These are phyloP conservation scores for Artemia sinica DNA, from an alignment of 2,888 invertebrate species.

Conservation along the genomic window DNA sequence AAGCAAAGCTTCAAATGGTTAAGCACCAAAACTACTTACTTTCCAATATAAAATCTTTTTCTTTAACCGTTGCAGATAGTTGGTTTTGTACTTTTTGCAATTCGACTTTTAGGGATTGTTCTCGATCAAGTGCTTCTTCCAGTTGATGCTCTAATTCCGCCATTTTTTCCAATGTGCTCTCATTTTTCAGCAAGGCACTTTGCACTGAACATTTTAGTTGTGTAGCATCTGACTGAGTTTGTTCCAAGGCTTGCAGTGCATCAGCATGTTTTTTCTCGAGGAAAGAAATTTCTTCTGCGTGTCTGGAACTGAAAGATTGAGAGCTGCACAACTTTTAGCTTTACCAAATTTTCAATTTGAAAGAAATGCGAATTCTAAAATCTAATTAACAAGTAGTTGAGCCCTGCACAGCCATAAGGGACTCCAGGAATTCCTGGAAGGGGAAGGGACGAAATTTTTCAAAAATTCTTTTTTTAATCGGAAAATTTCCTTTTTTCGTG, in stretches of 20 bases:
- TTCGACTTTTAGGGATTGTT: background rate
- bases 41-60: background rate
- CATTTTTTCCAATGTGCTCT: background rate
- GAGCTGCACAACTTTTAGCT: no score
- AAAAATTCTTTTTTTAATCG: no score
- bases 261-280: background rate
- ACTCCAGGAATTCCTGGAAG: no score
- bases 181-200: constrained; percentile 1
- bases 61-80: background rate
- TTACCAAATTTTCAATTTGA: no score
- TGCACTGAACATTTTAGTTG: background rate
- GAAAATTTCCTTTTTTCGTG: no score
- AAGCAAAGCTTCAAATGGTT: no score
- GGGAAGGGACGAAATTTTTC: no score
- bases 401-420: no score
- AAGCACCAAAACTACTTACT: background rate
- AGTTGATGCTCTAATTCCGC: background rate
- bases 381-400: no score
- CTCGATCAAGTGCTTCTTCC: background rate
- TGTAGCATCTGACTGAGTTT: background rate
- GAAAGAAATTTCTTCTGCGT: background rate
- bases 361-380: no score
- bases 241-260: background rate
- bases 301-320: background rate
- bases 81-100: background rate